Evolutionary conservation across 1,140 invertebrate genomes (phyloP), one percentile per base, ranked within the genome.

Genomic region (Dendrolimus punctatus): DNA sequence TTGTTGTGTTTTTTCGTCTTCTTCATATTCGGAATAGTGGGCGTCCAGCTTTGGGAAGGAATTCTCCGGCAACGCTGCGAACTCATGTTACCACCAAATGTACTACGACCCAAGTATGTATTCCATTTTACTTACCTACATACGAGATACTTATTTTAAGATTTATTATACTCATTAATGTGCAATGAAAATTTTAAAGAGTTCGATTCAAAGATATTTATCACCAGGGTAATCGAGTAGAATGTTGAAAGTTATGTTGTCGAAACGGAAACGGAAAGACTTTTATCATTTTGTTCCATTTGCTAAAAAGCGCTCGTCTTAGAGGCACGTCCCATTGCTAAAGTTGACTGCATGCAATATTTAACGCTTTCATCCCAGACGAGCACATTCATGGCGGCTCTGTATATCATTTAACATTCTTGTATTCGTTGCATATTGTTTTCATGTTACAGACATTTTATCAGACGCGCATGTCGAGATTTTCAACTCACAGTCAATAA

Each of bases 11-110:
- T 99, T 90, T 99, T 99, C 89, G 98, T 99, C 42, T 99, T 99
- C 92, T 99, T 99, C 91, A 99, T 99, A 79, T 99, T 99, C 80
- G 98, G 99, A 46, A 99, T 99, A 73, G 95, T 99, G 58, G 99
- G 98, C 1, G 99, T 99, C 8, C 99, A 99, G 84, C 90, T 99
- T 7, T 99, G 99, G 99, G 96, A 98, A 72, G 98, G 98, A 5
- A 95, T 99, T 40, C 88, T 99, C 40, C 89, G 97, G 53, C 97
- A 99, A 78, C 91, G 98, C 44, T 99, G 98, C 83, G 97, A 95
- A 75, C 89, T 98, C 55, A 90, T 91, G 51, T 87, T 90, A 46
- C 88, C 91, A 58, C 88, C 89, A 10, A 91, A 93, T 78, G 89
- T 94, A 58, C 88, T 89, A 53, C 90, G 92, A 78, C 93, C 93